phyloP scores from a whole-genome alignment of 2,797 vertebrate species.

The Danio jaintianensis region DNA sequence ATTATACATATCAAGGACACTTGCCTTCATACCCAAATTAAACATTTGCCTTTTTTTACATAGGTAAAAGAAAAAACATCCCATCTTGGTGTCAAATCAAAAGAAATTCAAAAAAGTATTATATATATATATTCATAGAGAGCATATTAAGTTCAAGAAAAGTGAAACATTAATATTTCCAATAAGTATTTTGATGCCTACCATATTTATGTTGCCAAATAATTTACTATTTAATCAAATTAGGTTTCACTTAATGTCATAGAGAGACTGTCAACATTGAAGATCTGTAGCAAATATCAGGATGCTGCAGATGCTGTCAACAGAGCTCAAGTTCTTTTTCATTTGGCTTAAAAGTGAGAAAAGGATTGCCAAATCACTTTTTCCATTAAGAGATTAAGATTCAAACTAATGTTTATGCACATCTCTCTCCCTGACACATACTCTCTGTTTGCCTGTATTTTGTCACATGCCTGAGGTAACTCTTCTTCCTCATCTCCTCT shows the following conservation, averaged over 20 bases:
- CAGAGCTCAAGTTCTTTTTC: neutral
- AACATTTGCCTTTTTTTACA: too few species aligned
- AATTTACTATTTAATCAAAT: too few species aligned
- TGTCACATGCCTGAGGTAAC: neutral
- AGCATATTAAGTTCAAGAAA: too few species aligned
- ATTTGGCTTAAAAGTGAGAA: neutral
- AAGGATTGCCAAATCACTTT: neutral
- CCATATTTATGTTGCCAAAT: too few species aligned
- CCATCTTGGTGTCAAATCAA: too few species aligned
- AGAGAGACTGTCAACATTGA: neutral
- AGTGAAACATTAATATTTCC: too few species aligned
- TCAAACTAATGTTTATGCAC: neutral
- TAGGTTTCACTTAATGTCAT: too few species aligned
- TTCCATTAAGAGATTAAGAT: neutral
- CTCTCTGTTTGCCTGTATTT: neutral
- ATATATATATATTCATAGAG: too few species aligned
- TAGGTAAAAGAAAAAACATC: too few species aligned
- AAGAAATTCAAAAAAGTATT: too few species aligned
- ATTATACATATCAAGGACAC: constrained; percentile 47
- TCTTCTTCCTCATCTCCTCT: neutral
- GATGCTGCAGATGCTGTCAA: neutral
- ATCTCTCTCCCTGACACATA: neutral
- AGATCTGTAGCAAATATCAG: neutral
- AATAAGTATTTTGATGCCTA: too few species aligned
- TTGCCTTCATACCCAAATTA: too few species aligned